These are phyloP conservation scores for Tragelaphus imberbis DNA, from an alignment of 2,113 vertebrate species.

Conservation along the genomic window DNA sequence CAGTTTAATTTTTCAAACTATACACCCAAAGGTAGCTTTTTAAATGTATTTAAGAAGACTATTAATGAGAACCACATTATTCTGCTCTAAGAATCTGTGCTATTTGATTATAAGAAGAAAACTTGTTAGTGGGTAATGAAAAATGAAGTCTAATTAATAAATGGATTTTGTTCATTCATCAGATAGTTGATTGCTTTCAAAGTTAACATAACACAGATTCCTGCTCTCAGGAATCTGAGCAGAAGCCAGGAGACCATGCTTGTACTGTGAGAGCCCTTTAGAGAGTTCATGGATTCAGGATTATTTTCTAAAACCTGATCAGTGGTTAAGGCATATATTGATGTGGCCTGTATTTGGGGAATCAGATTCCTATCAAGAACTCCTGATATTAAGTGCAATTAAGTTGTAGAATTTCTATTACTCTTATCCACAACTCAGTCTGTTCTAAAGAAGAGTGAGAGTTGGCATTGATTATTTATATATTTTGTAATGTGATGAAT, in stretches of 20 bases:
- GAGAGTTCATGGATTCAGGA: background rate
- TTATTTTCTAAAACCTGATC: background rate
- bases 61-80: background rate
- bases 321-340: background rate
- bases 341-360: background rate
- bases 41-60: background rate
- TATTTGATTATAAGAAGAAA: background rate
- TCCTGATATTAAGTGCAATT: background rate
- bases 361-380: background rate
- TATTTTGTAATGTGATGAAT: background rate
- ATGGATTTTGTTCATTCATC: background rate
- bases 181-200: background rate
- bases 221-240: background rate
- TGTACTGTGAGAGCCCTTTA: background rate
- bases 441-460: background rate
- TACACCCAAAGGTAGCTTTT: background rate
- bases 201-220: background rate
- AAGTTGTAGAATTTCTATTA: background rate
- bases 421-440: background rate
- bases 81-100: background rate
- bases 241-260: background rate
- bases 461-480: background rate
- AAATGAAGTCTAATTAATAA: conserved; percentile 1
- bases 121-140: conserved; percentile 18
- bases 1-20: conserved; percentile 18